Evolutionary conservation across 2,113 vertebrate genomes (phyloP).

Genomic region (Sinocyclocheilus anophthalmus): DNA sequence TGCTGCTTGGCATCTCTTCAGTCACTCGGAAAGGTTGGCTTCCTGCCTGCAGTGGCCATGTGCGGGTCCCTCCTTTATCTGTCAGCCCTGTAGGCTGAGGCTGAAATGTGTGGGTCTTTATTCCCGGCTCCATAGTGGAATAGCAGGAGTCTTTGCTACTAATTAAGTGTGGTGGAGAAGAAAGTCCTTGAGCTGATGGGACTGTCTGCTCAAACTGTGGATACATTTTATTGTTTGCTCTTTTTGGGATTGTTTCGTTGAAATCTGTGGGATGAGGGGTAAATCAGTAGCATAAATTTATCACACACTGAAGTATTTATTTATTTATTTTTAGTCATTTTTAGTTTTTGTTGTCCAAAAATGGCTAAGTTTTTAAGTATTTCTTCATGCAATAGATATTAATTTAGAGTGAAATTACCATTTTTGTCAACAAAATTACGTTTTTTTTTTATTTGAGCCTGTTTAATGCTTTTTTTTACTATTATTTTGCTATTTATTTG

Average conservation of each 20-base stretch:
- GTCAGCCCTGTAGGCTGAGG: neutral
- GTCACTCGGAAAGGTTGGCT: neutral
- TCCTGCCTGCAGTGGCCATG: neutral
- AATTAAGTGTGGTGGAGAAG: constrained; percentile 39
- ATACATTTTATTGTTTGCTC: neutral
- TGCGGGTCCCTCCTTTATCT: constrained; percentile 4
- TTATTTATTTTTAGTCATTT: neutral
- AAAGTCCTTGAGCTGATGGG: neutral
- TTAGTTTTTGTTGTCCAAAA: too few relatives aligned
- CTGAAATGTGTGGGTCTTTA: constrained; percentile 36
- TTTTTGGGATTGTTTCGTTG: too few relatives aligned
- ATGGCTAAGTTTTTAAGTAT: too few relatives aligned
- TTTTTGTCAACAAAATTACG: too few relatives aligned
- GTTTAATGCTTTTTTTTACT: too few relatives aligned
- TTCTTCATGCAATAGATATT: too few relatives aligned
- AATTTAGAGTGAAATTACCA: too few relatives aligned
- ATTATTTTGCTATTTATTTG: too few relatives aligned
- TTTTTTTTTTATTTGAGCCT: too few relatives aligned
- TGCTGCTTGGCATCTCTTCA: constrained; percentile 26
- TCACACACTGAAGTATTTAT: neutral
- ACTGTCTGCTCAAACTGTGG: neutral
- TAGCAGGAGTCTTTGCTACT: constrained; percentile 25
- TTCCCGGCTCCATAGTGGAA: constrained; percentile 14
- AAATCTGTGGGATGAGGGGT: neutral
- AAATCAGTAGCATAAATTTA: neutral